Evolutionary conservation across 92 coral and sea anemone species (phyloP).

Genomic region (Metridium senile): DNA sequence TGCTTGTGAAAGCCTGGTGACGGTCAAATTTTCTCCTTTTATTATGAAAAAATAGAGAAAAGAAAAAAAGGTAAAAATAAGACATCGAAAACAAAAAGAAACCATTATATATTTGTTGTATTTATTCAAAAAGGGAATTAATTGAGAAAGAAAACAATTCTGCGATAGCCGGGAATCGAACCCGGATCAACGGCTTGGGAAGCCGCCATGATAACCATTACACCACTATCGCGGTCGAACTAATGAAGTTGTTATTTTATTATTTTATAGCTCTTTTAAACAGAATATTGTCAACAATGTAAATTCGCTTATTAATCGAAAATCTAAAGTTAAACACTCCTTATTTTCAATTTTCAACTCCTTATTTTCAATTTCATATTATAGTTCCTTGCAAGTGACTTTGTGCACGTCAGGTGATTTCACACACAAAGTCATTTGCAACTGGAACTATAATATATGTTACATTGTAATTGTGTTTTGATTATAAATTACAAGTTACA

Average conservation of each 20-base stretch:
- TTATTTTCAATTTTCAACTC: no score
- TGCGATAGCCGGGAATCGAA: slow-evolving; percentile 99
- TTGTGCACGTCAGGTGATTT: no score
- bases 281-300: no score
- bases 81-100: neutral
- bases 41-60: neutral
- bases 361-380: no score
- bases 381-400: no score
- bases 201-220: slow-evolving; percentile 99
- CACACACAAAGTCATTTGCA: no score
- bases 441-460: no score
- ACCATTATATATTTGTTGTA: neutral
- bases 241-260: neutral
- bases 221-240: slow-evolving; percentile 92
- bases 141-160: neutral
- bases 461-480: no score
- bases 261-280: neutral
- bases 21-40: neutral
- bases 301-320: no score
- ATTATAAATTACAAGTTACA: no score
- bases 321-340: no score
- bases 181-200: slow-evolving; percentile 99
- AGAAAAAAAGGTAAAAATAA: neutral
- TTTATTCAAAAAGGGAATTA: neutral
- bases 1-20: neutral